These are phyloP conservation scores for Parauchenoglanis punctatus DNA, from an alignment of 2,797 vertebrate genomes.

Conservation along the genomic window DNA sequence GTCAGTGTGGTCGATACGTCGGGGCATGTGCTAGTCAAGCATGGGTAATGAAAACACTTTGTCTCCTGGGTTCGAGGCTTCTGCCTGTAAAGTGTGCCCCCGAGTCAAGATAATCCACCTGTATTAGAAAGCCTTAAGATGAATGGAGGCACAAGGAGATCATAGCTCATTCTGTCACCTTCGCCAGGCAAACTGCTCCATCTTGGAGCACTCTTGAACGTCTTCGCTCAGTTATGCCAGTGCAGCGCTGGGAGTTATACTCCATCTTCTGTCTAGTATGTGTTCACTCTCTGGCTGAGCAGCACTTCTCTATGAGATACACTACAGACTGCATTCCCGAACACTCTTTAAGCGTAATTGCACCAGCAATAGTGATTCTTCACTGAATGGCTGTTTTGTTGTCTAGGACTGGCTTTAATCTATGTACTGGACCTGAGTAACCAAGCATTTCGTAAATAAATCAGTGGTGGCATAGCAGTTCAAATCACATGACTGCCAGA, in stretches of 20 bases:
- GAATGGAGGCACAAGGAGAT: constrained; percentile 73
- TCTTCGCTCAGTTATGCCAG: constrained; percentile 46
- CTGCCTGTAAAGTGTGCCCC: constrained; percentile 52
- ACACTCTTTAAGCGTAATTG: constrained; percentile 34
- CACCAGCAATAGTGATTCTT: constrained; percentile 8
- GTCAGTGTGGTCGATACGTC: constrained; percentile 76
- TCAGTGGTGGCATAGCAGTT: neutral
- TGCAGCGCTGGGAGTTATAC: constrained; percentile 37
- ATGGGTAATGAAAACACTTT: constrained; percentile 79
- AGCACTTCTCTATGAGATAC: neutral
- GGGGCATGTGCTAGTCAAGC: constrained; percentile 78
- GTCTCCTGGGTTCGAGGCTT: constrained; percentile 67
- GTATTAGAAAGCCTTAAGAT: constrained; percentile 80
- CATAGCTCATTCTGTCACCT: constrained; percentile 80
- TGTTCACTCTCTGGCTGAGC: constrained; percentile 32
- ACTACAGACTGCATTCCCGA: neutral
- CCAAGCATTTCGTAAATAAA: constrained; percentile 22
- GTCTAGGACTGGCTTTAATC: neutral
- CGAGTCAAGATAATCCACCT: constrained; percentile 75
- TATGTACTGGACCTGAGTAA: neutral
- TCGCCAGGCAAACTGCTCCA: constrained; percentile 45
- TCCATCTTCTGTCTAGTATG: constrained; percentile 41
- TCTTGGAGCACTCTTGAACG: constrained; percentile 51
- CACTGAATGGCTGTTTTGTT: constrained; percentile 11
- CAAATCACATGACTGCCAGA: neutral